phyloP scores from a whole-genome alignment of 2,113 vertebrate species.

The Sitta europaea region DNA sequence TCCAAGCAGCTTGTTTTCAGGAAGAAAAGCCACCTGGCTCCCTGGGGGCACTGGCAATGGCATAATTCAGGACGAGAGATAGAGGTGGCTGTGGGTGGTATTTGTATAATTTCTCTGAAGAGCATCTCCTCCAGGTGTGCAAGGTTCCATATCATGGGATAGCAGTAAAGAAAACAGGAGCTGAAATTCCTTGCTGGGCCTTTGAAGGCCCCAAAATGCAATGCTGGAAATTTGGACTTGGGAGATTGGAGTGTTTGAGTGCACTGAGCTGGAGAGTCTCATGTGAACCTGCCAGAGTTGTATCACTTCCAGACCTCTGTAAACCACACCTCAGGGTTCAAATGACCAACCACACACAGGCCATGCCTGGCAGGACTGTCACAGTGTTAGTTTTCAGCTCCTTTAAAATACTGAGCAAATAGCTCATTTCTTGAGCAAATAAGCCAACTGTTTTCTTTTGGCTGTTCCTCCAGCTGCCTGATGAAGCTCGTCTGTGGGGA shows the following conservation, averaged over 20 bases:
- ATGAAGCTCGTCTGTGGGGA: conserved; percentile 18
- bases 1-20: not conserved
- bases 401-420: not conserved
- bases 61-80: not conserved
- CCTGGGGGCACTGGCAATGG: not conserved
- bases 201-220: not conserved
- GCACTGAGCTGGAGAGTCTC: not conserved
- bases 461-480: not conserved
- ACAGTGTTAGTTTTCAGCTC: not conserved
- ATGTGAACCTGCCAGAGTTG: not conserved
- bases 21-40: not conserved
- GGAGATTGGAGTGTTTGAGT: not conserved
- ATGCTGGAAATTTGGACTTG: not conserved
- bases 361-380: not conserved
- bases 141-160: not conserved
- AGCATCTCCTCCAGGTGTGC: not conserved
- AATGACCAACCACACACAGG: not conserved
- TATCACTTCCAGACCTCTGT: not conserved
- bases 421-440: conserved; percentile 21
- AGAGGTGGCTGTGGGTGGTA: not conserved
- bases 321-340: not conserved
- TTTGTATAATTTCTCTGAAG: not conserved
- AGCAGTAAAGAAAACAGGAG: not conserved
- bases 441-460: not conserved
- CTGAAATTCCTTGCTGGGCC: not conserved